phyloP scores from a whole-genome alignment of 2,797 vertebrate genomes.

The Mallotus villosus region DNA sequence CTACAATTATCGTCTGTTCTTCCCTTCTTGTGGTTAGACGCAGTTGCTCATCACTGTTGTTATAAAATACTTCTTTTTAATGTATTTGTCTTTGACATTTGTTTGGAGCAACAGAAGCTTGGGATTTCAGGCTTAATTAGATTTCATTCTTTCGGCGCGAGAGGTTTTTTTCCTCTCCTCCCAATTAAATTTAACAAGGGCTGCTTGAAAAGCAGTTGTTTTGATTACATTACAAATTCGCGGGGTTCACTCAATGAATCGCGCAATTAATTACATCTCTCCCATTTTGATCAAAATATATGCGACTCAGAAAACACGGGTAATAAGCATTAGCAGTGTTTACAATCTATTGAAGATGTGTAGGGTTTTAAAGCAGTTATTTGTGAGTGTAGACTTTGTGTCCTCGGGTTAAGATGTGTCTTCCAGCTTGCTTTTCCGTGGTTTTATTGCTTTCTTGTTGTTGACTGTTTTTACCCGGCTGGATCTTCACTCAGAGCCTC shows the following conservation, averaged over 20 bases:
- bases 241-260: slow-evolving; percentile 73
- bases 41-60: not conserved
- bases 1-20: slow-evolving; percentile 54
- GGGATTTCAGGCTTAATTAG: slow-evolving; percentile 72
- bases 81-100: slow-evolving; percentile 41
- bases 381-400: slow-evolving; percentile 26
- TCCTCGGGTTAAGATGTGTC: slow-evolving; percentile 31
- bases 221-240: slow-evolving; percentile 78
- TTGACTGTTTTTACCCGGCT: no score
- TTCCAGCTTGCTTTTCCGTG: slow-evolving; percentile 21
- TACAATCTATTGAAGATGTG: slow-evolving; percentile 48
- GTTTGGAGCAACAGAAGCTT: slow-evolving; percentile 47
- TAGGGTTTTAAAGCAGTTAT: slow-evolving; percentile 63
- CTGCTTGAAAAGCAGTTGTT: slow-evolving; percentile 77
- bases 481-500: slow-evolving; percentile 28
- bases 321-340: slow-evolving; percentile 69
- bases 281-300: slow-evolving; percentile 73
- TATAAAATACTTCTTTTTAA: slow-evolving; percentile 20
- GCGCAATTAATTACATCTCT: slow-evolving; percentile 76
- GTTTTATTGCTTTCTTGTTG: not conserved
- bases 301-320: slow-evolving; percentile 51
- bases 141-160: slow-evolving; percentile 72
- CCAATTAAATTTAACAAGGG: slow-evolving; percentile 79
- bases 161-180: slow-evolving; percentile 50
- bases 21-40: slow-evolving; percentile 38